phyloP scores from a whole-genome alignment of 2,888 invertebrate genomes.

The Cyaniris semiargus region DNA sequence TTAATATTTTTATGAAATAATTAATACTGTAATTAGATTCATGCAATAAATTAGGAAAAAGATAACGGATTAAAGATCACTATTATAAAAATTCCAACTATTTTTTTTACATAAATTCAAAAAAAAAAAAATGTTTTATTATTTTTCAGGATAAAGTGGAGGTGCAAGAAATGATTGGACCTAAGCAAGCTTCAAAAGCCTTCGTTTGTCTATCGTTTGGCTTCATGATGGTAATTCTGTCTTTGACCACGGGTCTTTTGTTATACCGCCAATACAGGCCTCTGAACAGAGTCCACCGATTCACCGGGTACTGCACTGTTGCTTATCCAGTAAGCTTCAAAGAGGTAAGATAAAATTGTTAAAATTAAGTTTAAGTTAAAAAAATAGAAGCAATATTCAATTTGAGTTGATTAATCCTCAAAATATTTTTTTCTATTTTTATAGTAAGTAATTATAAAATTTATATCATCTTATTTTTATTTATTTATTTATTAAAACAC shows the following conservation, averaged over 20 bases:
- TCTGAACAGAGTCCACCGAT: slow-evolving; percentile 66
- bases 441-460: no score
- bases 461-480: no score
- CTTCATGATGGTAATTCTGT: slow-evolving; percentile 85
- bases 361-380: no score
- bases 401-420: no score
- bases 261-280: slow-evolving; percentile 85
- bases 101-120: neutral
- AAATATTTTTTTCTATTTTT: no score
- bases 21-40: neutral
- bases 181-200: slow-evolving; percentile 48
- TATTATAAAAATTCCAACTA: neutral
- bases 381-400: no score
- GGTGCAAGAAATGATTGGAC: slow-evolving; percentile 15
- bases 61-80: neutral
- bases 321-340: slow-evolving; percentile 63
- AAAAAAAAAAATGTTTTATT: neutral
- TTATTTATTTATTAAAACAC: no score
- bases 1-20: slow-evolving; percentile 27
- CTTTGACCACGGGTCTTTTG: slow-evolving; percentile 85
- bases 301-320: slow-evolving; percentile 85
- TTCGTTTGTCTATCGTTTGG: slow-evolving; percentile 80
- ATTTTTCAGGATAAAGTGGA: slow-evolving; percentile 37
- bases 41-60: neutral
- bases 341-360: slow-evolving; percentile 26